A percentile compares a stretch with the other conserved stretches of the same genome.
Conservation (phyloP, 2,797 vertebrate species). For the Euphonia xanthogaster region DNA sequence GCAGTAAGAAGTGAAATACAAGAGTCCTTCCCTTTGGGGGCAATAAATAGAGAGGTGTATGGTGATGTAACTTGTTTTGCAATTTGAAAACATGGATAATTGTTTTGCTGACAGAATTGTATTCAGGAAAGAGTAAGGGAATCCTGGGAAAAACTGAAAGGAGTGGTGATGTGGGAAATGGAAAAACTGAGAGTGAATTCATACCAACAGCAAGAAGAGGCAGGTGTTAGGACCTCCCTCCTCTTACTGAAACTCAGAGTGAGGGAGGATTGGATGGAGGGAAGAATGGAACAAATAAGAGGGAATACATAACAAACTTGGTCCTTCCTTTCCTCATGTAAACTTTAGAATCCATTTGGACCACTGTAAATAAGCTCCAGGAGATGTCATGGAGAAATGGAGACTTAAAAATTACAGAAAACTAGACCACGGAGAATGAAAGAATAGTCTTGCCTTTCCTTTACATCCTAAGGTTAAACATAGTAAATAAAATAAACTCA, state of each 20-base stretch:
- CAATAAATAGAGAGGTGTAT: neutral
- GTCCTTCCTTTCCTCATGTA: neutral
- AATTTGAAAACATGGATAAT: neutral
- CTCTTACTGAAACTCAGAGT: neutral
- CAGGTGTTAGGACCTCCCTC: neutral
- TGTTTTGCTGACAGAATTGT: conserved; percentile 17
- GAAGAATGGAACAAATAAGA: neutral
- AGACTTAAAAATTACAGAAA: neutral
- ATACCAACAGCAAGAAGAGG: neutral
- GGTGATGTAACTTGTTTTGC: neutral
- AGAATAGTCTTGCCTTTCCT: neutral
- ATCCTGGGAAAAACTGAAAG: neutral
- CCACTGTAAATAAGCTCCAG: neutral
- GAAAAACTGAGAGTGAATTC: neutral
- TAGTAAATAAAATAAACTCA: neutral
- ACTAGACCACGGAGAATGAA: neutral
- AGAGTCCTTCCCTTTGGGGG: neutral
- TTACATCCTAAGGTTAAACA: neutral
- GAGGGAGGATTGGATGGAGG: neutral
- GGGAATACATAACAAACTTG: neutral
- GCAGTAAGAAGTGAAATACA: neutral
- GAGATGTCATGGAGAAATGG: neutral
- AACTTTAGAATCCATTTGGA: neutral
- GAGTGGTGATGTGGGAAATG: neutral
- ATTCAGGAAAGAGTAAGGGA: neutral